These are phyloP conservation scores for Drosophila meridiana DNA, from an alignment of 2,888 invertebrate genomes.

Conservation along the genomic window DNA sequence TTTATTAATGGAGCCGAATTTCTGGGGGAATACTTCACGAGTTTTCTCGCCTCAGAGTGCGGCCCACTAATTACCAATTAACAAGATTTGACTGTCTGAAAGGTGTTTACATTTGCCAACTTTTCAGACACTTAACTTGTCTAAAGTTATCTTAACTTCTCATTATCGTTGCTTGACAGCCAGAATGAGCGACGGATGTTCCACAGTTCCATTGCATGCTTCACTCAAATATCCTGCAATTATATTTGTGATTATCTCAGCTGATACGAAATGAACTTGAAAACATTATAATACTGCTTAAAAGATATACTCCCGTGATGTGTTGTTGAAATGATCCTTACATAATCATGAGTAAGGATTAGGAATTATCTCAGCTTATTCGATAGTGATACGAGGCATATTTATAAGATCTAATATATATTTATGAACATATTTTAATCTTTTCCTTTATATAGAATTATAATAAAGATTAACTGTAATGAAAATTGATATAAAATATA, in stretches of 20 bases:
- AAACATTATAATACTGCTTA: not conserved
- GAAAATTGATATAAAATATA: too few relatives aligned
- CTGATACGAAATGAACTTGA: not conserved
- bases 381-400: not conserved
- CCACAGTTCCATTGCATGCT: not conserved
- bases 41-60: not conserved
- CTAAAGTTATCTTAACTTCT: not conserved
- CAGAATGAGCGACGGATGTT: not conserved
- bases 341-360: too few relatives aligned
- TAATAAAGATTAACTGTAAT: too few relatives aligned
- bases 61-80: constrained; percentile 1
- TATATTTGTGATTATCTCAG: not conserved
- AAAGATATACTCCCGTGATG: not conserved
- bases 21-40: not conserved
- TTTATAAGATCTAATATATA: not conserved
- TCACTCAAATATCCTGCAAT: not conserved
- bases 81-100: not conserved
- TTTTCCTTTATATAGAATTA: too few relatives aligned
- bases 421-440: too few relatives aligned
- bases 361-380: too few relatives aligned
- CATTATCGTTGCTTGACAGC: not conserved
- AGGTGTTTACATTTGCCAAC: not conserved
- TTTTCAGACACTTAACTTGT: not conserved
- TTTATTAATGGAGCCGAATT: not conserved
- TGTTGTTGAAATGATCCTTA: too few relatives aligned